Conservation (phyloP, 2,797 vertebrate genomes). For the Microhierax caerulescens region DNA sequence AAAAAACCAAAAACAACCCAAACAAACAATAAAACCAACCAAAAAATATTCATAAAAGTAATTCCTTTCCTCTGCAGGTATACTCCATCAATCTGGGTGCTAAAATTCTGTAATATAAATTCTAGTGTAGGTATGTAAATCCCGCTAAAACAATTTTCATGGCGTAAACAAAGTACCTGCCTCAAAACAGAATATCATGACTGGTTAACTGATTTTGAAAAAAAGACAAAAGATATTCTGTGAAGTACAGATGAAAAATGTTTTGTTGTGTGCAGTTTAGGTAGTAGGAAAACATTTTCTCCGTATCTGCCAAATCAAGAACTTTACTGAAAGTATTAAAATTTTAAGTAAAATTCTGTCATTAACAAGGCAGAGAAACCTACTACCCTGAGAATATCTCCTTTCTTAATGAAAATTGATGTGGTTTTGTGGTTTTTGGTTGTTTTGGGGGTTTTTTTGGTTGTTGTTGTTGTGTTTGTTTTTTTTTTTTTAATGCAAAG, state of each 20-base stretch:
- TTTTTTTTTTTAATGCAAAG: background rate
- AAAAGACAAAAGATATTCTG: background rate
- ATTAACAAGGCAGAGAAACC: background rate
- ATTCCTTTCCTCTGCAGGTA: background rate
- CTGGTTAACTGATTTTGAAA: background rate
- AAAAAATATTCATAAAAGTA: background rate
- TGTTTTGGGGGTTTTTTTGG: too few species aligned
- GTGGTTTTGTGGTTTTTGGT: fast-evolving
- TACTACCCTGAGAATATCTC: background rate
- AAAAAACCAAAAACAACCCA: background rate
- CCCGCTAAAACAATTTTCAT: background rate
- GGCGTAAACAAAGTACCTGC: background rate
- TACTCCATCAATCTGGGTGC: background rate
- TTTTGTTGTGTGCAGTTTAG: background rate
- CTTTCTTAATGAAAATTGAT: background rate
- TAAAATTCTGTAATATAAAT: background rate
- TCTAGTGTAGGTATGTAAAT: background rate
- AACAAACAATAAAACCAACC: background rate
- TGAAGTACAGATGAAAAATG: background rate
- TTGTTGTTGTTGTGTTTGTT: too few species aligned
- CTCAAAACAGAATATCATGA: background rate
- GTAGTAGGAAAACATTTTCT: background rate
- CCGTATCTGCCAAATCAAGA: background rate
- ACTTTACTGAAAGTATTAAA: background rate
- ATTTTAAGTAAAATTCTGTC: background rate